Evolutionary conservation across 1,140 invertebrate species (phyloP).

Genomic region (Phenacoccus solenopsis): DNA sequence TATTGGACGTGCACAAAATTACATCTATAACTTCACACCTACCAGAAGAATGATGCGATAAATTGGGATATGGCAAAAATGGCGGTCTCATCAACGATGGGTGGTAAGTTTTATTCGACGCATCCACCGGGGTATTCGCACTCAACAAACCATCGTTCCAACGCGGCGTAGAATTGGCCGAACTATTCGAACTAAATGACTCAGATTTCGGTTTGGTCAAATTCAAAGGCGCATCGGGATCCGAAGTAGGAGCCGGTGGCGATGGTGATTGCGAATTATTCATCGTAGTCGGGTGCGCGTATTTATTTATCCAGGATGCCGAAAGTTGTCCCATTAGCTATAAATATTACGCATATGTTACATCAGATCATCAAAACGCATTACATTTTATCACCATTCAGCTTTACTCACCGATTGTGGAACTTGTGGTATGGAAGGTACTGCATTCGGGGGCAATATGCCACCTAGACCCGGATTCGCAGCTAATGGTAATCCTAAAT

Average conservation of each 20-base stretch:
- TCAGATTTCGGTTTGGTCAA: constrained; percentile 68
- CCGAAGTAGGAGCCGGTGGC: constrained; percentile 36
- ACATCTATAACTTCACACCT: not conserved
- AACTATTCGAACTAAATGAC: constrained; percentile 30
- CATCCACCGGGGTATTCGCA: constrained; percentile 35
- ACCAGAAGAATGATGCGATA: constrained; percentile 32
- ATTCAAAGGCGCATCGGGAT: constrained; percentile 72
- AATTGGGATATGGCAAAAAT: constrained; percentile 44
- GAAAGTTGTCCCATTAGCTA: too few species aligned
- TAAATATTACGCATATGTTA: too few species aligned
- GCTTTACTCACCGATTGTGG: not conserved
- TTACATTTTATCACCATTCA: too few species aligned
- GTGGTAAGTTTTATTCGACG: constrained; percentile 43
- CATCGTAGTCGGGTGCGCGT: not conserved
- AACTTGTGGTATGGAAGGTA: not conserved
- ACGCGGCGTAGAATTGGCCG: not conserved
- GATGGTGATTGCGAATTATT: constrained; percentile 32
- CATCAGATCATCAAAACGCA: too few species aligned
- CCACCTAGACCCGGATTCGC: not conserved
- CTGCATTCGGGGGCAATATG: not conserved
- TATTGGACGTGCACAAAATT: not conserved
- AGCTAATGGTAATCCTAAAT: constrained; percentile 31
- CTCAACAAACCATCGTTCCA: not conserved
- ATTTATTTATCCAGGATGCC: not conserved
- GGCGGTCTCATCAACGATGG: constrained; percentile 42